These are phyloP conservation scores for Drosophila eohydei DNA, from an alignment of 2,888 invertebrate species.

Conservation along the genomic window DNA sequence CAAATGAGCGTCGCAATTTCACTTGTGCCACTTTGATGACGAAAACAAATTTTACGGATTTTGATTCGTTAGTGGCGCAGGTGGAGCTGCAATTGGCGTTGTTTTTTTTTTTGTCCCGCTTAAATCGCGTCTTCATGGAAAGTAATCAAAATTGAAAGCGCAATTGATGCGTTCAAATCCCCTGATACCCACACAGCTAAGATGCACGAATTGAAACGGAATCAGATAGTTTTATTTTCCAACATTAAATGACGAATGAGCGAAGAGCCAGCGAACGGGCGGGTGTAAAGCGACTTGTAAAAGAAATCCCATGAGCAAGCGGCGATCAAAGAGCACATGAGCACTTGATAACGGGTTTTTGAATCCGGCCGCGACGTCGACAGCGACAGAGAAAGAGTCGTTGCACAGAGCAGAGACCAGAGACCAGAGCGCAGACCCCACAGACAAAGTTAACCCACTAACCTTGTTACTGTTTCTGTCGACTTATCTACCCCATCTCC, in stretches of 20 bases:
- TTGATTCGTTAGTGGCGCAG: constrained; percentile 32
- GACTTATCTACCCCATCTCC: constrained; percentile 1
- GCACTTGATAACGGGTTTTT: constrained; percentile 67
- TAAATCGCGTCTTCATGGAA: constrained; percentile 57
- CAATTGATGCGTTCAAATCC: background rate
- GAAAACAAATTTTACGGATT: constrained; percentile 36
- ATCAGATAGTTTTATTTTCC: constrained; percentile 40
- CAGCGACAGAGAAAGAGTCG: constrained; percentile 42
- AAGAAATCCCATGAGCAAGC: constrained; percentile 44
- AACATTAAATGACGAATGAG: background rate
- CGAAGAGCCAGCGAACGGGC: background rate
- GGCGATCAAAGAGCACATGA: constrained; percentile 42
- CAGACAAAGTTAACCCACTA: constrained; percentile 72
- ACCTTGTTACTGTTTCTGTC: constrained; percentile 68
- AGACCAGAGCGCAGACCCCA: constrained; percentile 19
- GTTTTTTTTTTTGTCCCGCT: constrained; percentile 9
- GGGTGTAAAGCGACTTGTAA: background rate
- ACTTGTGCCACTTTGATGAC: constrained; percentile 51
- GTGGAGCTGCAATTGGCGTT: constrained; percentile 24
- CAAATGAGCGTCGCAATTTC: constrained; percentile 39
- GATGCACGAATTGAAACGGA: constrained; percentile 34
- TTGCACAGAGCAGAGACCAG: constrained; percentile 26
- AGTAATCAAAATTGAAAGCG: constrained; percentile 63
- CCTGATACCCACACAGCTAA: background rate
- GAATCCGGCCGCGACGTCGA: constrained; percentile 62